A percentile compares a stretch with the other conserved stretches of the same genome.
Evolutionary conservation across 2,797 vertebrate genomes (phyloP).

Genomic region (Lutjanus campechanus): DNA sequence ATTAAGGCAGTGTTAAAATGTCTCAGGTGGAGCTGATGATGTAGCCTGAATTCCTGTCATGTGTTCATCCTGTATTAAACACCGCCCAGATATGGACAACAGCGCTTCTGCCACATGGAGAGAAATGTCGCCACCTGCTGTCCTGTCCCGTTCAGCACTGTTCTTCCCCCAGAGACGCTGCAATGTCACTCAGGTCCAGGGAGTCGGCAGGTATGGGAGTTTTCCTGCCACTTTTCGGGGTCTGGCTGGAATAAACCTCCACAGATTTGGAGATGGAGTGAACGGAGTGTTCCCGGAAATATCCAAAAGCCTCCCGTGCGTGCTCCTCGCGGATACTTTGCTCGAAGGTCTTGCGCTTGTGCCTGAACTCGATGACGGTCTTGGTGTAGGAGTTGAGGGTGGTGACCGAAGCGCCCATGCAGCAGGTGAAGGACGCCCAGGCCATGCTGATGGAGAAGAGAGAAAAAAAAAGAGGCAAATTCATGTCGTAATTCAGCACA

Average conservation of each 20-base stretch:
- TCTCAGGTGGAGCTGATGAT: constrained; percentile 11
- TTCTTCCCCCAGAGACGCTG: constrained; percentile 77
- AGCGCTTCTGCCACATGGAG: background rate
- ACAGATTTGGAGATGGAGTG: constrained; percentile 81
- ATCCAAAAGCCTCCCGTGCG: constrained; percentile 90
- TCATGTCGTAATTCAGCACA: background rate
- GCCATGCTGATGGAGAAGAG: constrained; percentile 87
- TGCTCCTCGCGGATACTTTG: constrained; percentile 92
- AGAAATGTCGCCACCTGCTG: constrained; percentile 3
- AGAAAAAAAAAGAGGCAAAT: background rate
- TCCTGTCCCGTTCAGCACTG: constrained; percentile 71
- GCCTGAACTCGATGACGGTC: constrained; percentile 96
- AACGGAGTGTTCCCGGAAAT: constrained; percentile 89
- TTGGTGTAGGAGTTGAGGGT: constrained; percentile 98
- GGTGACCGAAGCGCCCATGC: constrained; percentile 96
- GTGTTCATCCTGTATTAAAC: background rate
- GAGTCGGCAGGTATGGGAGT: constrained; percentile 74
- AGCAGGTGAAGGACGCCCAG: constrained; percentile 97
- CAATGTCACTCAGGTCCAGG: constrained; percentile 78
- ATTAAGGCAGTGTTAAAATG: constrained; percentile 72
- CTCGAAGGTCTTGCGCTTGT: constrained; percentile 95
- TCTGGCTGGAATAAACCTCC: constrained; percentile 76
- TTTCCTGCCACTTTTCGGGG: constrained; percentile 68
- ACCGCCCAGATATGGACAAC: background rate
- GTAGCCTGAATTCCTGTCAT: background rate